Base-by-base conservation (phyloP, 2,797 vertebrate species). In the Apogon hyalosoma region DNA sequence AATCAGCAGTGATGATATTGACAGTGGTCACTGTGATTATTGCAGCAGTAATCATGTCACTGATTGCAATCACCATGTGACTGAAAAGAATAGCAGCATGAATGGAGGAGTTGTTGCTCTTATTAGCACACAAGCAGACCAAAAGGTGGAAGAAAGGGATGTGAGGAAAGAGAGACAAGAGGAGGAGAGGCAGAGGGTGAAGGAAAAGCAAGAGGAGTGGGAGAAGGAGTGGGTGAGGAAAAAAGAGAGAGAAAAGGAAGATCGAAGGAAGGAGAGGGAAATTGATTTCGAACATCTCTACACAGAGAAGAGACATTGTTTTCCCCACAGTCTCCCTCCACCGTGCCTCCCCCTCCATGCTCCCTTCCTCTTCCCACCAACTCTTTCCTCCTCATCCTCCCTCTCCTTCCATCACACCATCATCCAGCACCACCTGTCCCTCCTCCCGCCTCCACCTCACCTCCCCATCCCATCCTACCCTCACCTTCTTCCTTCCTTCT, bases 351-450 rank as follows among this genome's bases (percentile, higher is more conserved):
- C 85, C 14, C 70, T 91, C 48, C 87, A 83, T 6, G 24, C 71
- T 57, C 87, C 89, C 0, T 76, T 89, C 62, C 74, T 91, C 57
- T 72, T 89, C 57, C 80, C 49, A 0, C 69, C 78, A 0, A 55
- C 83, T 7, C 55, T 82, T 19, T 78, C 83, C 21, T 76, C 87
- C 46, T 79, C 89, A 0, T 83, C 90, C 48, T 70, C 87, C 0
- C 85, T 90, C 78, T 88, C 88, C 63, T 84, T 90, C 67, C 89
- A 87, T 19, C 89, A 87, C 83, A 88, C 88, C 76, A 69, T 91
- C 68, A 84, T 91, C 78, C 90, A 81, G 24, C 90, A 88, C 11
- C 87, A 88, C 80, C 81, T 92, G 33, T 82, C 84, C 36, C 72
- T 90, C 7, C 73, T 89, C 11, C 86, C 88, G 0, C 86, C 86